phyloP scores from a whole-genome alignment of 2,113 vertebrate species.

The Rhinichthys klamathensis region DNA sequence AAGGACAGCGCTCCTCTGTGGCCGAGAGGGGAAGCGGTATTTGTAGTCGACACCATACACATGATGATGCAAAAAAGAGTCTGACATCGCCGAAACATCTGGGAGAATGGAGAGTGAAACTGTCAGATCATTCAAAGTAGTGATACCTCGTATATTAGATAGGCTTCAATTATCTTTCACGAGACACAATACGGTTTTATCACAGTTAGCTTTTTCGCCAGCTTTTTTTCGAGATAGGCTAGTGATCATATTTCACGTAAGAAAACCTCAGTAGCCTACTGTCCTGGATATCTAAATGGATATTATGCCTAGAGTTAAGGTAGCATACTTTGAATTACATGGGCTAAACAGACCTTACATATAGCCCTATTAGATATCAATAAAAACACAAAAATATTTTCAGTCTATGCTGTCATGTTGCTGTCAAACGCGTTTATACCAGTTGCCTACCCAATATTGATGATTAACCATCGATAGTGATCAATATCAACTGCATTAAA shows the following conservation, averaged over 20 bases:
- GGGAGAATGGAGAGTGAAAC: slow-evolving; percentile 23
- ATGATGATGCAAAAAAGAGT: slow-evolving; percentile 46
- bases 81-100: slow-evolving; percentile 67
- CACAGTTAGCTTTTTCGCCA: neutral
- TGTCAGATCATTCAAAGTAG: slow-evolving; percentile 1
- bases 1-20: slow-evolving; percentile 52
- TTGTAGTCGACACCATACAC: neutral
- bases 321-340: neutral
- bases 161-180: neutral
- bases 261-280: neutral
- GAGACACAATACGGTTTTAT: too few species aligned
- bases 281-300: neutral
- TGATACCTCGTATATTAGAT: neutral
- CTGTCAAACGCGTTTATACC: neutral
- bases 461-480: neutral
- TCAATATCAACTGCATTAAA: neutral
- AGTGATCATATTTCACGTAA: neutral
- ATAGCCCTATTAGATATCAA: neutral
- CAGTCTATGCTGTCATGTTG: neutral
- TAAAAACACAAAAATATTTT: neutral
- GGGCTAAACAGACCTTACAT: neutral
- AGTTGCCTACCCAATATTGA: too few species aligned
- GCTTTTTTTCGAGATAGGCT: too few species aligned
- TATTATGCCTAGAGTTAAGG: neutral
- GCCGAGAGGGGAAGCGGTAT: neutral